These are phyloP conservation scores for Hartigia nigra DNA, from an alignment of 2,888 invertebrate species.

Conservation along the genomic window DNA sequence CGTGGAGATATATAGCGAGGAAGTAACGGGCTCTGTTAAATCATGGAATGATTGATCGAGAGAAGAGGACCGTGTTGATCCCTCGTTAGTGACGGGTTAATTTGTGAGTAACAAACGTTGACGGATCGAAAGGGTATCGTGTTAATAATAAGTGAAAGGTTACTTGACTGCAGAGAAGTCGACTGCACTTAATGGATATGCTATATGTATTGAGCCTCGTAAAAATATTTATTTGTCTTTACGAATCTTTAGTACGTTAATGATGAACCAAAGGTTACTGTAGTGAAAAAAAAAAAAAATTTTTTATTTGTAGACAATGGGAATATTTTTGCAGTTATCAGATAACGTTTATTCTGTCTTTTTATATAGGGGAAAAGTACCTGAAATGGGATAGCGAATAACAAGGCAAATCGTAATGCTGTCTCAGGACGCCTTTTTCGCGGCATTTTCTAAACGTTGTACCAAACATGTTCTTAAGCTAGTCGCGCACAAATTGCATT, in stretches of 20 bases:
- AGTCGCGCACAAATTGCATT: not conserved
- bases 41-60: conserved; percentile 3
- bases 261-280: too few relatives aligned
- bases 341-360: too few relatives aligned
- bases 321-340: too few relatives aligned
- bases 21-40: not conserved
- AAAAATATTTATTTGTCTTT: too few relatives aligned
- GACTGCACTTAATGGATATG: not conserved
- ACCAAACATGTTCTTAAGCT: not conserved
- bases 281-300: too few relatives aligned
- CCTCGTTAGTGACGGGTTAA: conserved; percentile 1
- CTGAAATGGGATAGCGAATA: too few relatives aligned
- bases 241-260: too few relatives aligned
- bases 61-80: not conserved
- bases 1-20: not conserved
- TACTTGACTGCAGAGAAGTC: not conserved
- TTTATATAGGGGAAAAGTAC: too few relatives aligned
- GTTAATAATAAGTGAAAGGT: conserved; percentile 6
- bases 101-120: conserved; percentile 10
- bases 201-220: not conserved
- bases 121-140: conserved; percentile 10
- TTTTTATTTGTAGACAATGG: too few relatives aligned
- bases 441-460: too few relatives aligned
- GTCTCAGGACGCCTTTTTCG: too few relatives aligned
- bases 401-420: too few relatives aligned